Percentiles rank a stretch among this genome's conserved stretches.
These are phyloP conservation scores for Dexiosoma caninum DNA, from an alignment of 2,888 invertebrate genomes.

Conservation along the genomic window DNA sequence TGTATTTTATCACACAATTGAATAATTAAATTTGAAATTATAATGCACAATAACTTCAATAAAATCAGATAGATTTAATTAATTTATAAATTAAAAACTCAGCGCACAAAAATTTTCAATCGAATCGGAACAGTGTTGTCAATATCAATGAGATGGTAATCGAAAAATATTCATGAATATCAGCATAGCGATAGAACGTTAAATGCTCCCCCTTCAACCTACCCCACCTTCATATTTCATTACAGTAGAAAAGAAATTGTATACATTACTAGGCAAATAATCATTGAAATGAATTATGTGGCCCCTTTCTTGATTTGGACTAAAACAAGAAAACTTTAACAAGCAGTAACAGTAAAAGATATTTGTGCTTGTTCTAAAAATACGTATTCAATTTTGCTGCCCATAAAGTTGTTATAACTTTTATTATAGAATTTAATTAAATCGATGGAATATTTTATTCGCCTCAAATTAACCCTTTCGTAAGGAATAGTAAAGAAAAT, in stretches of 20 bases:
- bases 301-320: not conserved
- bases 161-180: conserved; percentile 5
- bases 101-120: no score
- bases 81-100: no score
- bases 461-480: no score
- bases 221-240: not conserved
- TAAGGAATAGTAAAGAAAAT: no score
- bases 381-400: no score
- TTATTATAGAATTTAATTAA: not conserved
- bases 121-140: no score
- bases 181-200: no score
- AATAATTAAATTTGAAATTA: no score
- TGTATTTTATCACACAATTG: no score
- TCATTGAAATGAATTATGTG: conserved; percentile 11
- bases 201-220: conserved; percentile 10
- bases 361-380: not conserved
- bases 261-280: conserved; percentile 17
- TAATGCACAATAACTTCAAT: no score
- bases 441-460: not conserved
- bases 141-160: no score
- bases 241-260: not conserved
- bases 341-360: not conserved
- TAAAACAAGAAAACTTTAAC: not conserved
- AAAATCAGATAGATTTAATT: no score
- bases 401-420: not conserved